phyloP scores from a whole-genome alignment of 23 tunicate genomes.

The Phallusia fumigata region DNA sequence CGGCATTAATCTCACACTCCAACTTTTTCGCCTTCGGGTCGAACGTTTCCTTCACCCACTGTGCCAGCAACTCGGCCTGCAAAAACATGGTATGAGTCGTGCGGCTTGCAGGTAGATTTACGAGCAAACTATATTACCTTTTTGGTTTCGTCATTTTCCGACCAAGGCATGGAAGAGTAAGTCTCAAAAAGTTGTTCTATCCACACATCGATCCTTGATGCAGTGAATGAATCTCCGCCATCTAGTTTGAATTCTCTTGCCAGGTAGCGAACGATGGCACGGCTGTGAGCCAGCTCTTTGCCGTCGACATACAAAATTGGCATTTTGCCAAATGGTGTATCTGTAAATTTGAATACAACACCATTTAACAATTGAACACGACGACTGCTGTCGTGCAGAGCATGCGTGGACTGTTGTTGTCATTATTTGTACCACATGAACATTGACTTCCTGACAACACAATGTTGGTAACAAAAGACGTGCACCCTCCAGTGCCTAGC shows the following conservation, averaged over 20 bases:
- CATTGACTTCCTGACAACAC: too few relatives aligned
- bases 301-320: conserved; percentile 56
- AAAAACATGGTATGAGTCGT: not conserved
- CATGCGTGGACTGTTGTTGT: too few relatives aligned
- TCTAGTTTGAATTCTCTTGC: conserved; percentile 33
- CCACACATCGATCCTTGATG: conserved; percentile 55
- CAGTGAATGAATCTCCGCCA: conserved; percentile 24
- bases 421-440: too few relatives aligned
- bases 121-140: conserved; percentile 31
- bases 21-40: not conserved
- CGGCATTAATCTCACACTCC: not conserved
- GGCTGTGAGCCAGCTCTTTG: conserved; percentile 51
- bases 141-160: conserved; percentile 41
- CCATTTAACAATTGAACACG: too few relatives aligned
- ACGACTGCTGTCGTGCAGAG: too few relatives aligned
- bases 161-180: conserved; percentile 14
- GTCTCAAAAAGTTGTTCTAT: conserved; percentile 35
- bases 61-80: not conserved
- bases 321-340: conserved; percentile 47
- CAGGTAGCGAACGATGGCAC: conserved; percentile 48
- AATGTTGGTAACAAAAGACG: too few relatives aligned
- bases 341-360: conserved; percentile 13
- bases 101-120: too few relatives aligned
- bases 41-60: not conserved
- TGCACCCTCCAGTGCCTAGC: too few relatives aligned